phyloP scores from a whole-genome alignment of 1,140 invertebrate genomes.

The Samia ricini region DNA sequence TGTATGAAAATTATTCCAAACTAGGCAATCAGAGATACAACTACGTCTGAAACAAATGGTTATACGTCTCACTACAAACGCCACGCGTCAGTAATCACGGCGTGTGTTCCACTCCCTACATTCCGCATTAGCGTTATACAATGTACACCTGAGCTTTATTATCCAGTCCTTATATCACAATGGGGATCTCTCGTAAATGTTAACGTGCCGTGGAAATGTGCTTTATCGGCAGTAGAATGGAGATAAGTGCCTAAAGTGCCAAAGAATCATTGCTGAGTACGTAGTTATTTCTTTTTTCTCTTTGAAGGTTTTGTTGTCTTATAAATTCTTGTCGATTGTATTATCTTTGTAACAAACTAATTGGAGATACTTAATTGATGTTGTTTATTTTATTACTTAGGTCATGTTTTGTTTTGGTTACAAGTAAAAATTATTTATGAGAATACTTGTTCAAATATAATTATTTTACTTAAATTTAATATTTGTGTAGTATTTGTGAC shows the following conservation, averaged over 20 bases:
- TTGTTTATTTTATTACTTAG: too few species aligned
- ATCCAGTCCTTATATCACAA: constrained; percentile 23
- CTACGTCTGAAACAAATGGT: too few species aligned
- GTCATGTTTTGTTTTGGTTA: too few species aligned
- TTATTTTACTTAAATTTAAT: too few species aligned
- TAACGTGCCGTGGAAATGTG: constrained; percentile 19
- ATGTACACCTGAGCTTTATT: constrained; percentile 31
- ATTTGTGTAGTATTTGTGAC: too few species aligned
- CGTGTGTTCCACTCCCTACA: constrained; percentile 14
- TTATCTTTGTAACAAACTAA: neutral
- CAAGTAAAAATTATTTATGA: too few species aligned
- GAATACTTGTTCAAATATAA: too few species aligned
- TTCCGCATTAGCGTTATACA: constrained; percentile 27
- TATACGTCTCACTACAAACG: neutral
- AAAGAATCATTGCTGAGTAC: constrained; percentile 11
- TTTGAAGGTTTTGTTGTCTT: neutral
- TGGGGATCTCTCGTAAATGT: constrained; percentile 27
- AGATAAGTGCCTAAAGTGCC: constrained; percentile 14
- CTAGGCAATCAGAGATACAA: neutral
- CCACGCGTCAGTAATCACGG: constrained; percentile 13
- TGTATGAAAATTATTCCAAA: neutral
- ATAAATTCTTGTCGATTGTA: neutral
- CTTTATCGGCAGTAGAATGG: constrained; percentile 14
- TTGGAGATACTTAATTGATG: neutral
- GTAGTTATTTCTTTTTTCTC: constrained; percentile 9